phyloP scores from a whole-genome alignment of 1,140 invertebrate genomes.

The Manduca sexta region DNA sequence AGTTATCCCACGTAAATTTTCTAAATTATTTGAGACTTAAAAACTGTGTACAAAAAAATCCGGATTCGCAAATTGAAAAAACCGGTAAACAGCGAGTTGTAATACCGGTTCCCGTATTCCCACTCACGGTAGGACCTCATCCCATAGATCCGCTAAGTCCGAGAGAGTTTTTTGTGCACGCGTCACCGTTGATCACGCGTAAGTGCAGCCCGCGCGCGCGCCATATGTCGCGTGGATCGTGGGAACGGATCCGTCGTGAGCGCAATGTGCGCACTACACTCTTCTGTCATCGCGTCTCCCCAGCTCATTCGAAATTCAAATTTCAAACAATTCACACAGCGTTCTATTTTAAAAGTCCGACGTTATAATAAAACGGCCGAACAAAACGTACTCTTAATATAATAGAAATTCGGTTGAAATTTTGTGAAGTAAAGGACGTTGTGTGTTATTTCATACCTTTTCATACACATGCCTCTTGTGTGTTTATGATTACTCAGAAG shows the following conservation, averaged over 20 bases:
- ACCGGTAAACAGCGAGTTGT: slow-evolving; percentile 14
- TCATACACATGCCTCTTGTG: slow-evolving; percentile 46
- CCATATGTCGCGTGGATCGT: slow-evolving; percentile 69
- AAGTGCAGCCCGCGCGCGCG: slow-evolving; percentile 60
- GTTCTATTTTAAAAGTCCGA: slow-evolving; percentile 27
- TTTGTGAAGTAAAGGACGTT: too few species aligned
- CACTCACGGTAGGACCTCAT: slow-evolving; percentile 28
- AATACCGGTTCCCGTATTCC: slow-evolving; percentile 36
- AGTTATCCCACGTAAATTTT: too few species aligned
- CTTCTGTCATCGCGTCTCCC: slow-evolving; percentile 30
- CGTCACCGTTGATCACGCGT: slow-evolving; percentile 56
- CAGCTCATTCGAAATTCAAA: slow-evolving; percentile 24
- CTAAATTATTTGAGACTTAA: too few species aligned
- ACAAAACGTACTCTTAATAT: too few species aligned
- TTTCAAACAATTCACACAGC: slow-evolving; percentile 22
- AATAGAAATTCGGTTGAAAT: too few species aligned
- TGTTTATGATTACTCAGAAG: slow-evolving; percentile 49
- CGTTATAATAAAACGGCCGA: neutral
- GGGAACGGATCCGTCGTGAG: slow-evolving; percentile 52
- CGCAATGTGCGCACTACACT: slow-evolving; percentile 59
- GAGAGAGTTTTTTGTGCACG: slow-evolving; percentile 58
- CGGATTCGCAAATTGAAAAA: slow-evolving; percentile 5
- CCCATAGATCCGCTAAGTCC: slow-evolving; percentile 63
- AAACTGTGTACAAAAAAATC: neutral
- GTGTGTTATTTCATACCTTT: slow-evolving; percentile 16